These are phyloP conservation scores for Gymnoscopelus microlampas DNA, from an alignment of 2,797 vertebrate species.

Conservation along the genomic window DNA sequence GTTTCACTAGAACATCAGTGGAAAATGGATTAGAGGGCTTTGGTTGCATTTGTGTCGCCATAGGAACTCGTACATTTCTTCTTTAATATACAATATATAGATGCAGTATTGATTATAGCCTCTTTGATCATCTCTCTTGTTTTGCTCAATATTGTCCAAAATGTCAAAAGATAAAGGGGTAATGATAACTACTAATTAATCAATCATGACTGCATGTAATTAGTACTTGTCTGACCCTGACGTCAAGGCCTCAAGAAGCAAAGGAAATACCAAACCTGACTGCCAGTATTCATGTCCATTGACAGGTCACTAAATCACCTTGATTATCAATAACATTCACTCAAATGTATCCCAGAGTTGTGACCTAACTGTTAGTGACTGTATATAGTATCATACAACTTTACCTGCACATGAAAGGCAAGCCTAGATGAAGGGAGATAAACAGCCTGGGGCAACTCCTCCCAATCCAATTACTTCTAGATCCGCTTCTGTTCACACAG, in stretches of 20 bases:
- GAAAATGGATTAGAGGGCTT: slow-evolving; percentile 60
- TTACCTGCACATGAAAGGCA: not conserved
- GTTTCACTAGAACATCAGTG: slow-evolving; percentile 55
- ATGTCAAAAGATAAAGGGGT: not conserved
- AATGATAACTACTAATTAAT: too few relatives aligned
- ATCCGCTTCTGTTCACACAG: slow-evolving; percentile 17
- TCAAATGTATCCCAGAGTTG: not conserved
- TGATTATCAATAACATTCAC: slow-evolving; percentile 1
- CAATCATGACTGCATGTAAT: not conserved
- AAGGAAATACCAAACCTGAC: not conserved
- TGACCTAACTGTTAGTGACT: not conserved
- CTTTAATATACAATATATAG: not conserved
- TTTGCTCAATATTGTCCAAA: not conserved
- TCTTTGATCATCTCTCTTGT: not conserved
- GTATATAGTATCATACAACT: slow-evolving; percentile 12
- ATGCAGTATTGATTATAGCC: not conserved
- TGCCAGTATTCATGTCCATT: not conserved
- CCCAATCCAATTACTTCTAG: slow-evolving; percentile 5
- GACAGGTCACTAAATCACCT: not conserved
- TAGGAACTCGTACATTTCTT: slow-evolving; percentile 16
- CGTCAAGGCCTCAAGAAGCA: not conserved
- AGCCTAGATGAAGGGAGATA: slow-evolving; percentile 10
- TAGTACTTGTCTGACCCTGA: not conserved
- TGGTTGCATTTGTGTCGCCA: slow-evolving; percentile 37
- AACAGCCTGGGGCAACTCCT: not conserved